phyloP scores from a whole-genome alignment of 2,888 invertebrate species.

The Nematopogon swammerdamellus region DNA sequence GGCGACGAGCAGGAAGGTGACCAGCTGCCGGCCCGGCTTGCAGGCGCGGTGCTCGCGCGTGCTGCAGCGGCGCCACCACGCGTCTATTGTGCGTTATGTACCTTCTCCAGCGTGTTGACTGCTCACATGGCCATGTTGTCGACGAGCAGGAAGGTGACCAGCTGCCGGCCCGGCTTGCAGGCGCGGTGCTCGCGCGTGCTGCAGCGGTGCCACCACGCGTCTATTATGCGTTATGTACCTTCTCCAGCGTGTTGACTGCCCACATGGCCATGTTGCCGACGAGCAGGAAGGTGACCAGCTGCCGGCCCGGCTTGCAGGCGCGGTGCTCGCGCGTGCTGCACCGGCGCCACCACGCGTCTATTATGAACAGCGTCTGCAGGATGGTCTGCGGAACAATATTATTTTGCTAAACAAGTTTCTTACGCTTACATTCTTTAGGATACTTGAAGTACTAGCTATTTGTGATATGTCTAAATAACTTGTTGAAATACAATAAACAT shows the following conservation, averaged over 20 bases:
- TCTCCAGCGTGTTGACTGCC: constrained; percentile 81
- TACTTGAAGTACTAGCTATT: too few species aligned
- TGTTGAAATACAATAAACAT: too few species aligned
- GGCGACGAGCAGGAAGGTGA: constrained; percentile 78
- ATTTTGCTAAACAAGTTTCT: too few species aligned
- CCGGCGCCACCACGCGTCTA: constrained; percentile 71
- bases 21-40: constrained; percentile 82
- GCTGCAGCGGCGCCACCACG: constrained; percentile 71
- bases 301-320: constrained; percentile 75
- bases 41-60: constrained; percentile 66
- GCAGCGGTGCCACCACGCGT: too few species aligned
- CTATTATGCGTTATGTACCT: constrained; percentile 61
- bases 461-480: too few species aligned
- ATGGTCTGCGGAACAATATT: constrained; percentile 67
- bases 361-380: constrained; percentile 74
- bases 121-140: too few species aligned
- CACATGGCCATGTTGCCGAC: constrained; percentile 82
- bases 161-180: too few species aligned
- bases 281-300: constrained; percentile 80
- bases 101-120: constrained; percentile 75
- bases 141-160: too few species aligned
- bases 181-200: too few species aligned
- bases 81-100: too few species aligned
- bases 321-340: constrained; percentile 69
- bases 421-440: too few species aligned